Evolutionary conservation across 2,888 invertebrate genomes (phyloP), one percentile per base, ranked within the genome.

Genomic region (Leptinotarsa rubiginosa): DNA sequence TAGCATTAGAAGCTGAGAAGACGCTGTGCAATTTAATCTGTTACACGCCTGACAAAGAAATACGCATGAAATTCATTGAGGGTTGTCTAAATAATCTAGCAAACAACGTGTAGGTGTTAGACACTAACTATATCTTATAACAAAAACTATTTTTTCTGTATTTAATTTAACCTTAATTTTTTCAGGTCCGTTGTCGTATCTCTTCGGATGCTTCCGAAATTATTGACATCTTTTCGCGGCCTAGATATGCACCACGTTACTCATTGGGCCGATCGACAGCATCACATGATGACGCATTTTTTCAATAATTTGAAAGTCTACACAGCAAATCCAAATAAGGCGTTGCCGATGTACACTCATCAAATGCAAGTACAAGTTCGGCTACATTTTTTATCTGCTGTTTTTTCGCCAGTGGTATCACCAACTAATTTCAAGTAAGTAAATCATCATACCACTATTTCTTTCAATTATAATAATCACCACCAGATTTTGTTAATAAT

Each of bases 1-100:
- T 98, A 69, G 96, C 96, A 0, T 87, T 95, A n/a, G 97, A 97
- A 88, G 97, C 97, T 1, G 97, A 98, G 87, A 97, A 97, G 84
- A 96, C 96, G 2, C 89, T 98, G 0, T 96, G 96, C 82, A 96
- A 96, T 81, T 89, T 97, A 31, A 90, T 98, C 0, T 97, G 97
- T 85, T 97, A 95, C 84, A 96, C 95, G 83, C 95, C 96, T 2
- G 97, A 97, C 87, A 93, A 95, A 80, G 91, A 95, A 77, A 95
- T 97, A 79, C 91, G 96, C 72, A 96, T 96, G 88, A 97, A 97
- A 88, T 98, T 98, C 84, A 97, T 98, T 79, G 97, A 97, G 87
- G 97, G 97, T 12, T 97, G 97, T 84, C 89, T 97, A 65, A 94
- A 96, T 82, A 97, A 97, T 88, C 90, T 97, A 77, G 94, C 96